Evolutionary conservation across 2,888 invertebrate genomes (phyloP), one percentile per base, ranked within the genome.

Genomic region (Clitarchus hookeri): DNA sequence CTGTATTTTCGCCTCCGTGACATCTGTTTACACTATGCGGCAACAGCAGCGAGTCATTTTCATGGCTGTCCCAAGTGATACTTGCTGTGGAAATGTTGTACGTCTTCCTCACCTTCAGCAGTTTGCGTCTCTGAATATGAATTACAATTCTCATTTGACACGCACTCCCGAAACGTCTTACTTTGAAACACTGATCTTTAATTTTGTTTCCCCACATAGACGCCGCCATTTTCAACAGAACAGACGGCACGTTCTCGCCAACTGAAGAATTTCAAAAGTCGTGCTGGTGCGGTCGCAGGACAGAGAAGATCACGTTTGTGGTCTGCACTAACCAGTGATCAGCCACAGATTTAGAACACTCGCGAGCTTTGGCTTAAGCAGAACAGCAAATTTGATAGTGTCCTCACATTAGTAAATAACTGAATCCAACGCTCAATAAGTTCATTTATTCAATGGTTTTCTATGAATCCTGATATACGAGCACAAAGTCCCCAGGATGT

Each of bases 221-320:
- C 48, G 86, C 85, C n/a, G 87, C 88, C 88, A 88, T 88, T 83
- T 86, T 87, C 27, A 65, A 19, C 0, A 48, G 16, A 84, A 19
- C 44, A 25, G 4, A 12, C 36, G 19, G 65, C 16, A 65, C 65
- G 65, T 8, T n/a, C 8, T 65, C 8, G 65, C 65, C 65, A 65
- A 65, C 65, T 11, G 1, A 48, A 48, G 0, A 48, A 48, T 48
- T 48, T 48, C 11, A 6, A 48, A 48, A 13, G 48, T 48, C 11
- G 6, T 48, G 11, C 16, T 2, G 48, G 16, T 48, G 16, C 3
- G 48, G 6, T 48, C 36, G 36, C 36, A 36, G 36, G 36, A 36
- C 36, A 36, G 36, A 36, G 2, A 4, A 36, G 36, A 36, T 36
- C 36, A 36, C 36, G 36, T 36, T 4, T 36, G 36, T 36, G 36